Percentiles rank a stretch among this genome's conserved stretches.
phyloP scores from a whole-genome alignment of 1,140 invertebrate species.

The Acromyrmex charruanus region DNA sequence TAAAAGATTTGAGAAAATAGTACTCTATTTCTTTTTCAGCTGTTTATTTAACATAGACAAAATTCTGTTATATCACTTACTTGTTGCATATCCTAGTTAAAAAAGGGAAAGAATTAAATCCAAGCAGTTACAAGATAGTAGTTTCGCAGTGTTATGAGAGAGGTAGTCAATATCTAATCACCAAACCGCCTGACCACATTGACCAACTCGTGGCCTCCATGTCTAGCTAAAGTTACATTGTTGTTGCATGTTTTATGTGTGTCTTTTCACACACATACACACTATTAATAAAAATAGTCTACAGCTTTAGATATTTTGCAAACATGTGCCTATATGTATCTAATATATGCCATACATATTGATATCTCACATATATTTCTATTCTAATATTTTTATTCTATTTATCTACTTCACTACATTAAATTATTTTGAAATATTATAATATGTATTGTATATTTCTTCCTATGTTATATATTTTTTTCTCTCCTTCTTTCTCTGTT shows the following conservation, averaged over 20 bases:
- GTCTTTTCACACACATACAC: background rate
- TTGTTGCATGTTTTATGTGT: constrained; percentile 57
- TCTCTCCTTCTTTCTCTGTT: background rate
- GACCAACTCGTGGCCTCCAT: constrained; percentile 75
- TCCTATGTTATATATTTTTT: background rate
- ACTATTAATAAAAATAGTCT: constrained; percentile 5
- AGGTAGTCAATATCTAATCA: constrained; percentile 80
- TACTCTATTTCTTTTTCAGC: background rate
- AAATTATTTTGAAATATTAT: constrained; percentile 10
- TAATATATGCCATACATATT: background rate
- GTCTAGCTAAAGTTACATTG: constrained; percentile 79
- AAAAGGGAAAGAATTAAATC: constrained; percentile 35
- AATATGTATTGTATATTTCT: background rate
- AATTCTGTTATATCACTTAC: background rate
- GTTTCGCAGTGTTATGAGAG: constrained; percentile 72
- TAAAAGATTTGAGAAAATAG: background rate
- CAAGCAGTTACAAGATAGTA: constrained; percentile 53
- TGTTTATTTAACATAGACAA: background rate
- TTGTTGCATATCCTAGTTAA: constrained; percentile 6
- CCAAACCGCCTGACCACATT: constrained; percentile 77
- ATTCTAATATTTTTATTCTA: background rate
- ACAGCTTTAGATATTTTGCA: background rate
- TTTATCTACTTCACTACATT: background rate
- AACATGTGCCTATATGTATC: background rate
- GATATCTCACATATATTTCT: background rate